Percentiles rank a stretch among this genome's conserved stretches.
phyloP scores from a whole-genome alignment of 1,140 invertebrate genomes.

The Thalassaphorura encarpata region DNA sequence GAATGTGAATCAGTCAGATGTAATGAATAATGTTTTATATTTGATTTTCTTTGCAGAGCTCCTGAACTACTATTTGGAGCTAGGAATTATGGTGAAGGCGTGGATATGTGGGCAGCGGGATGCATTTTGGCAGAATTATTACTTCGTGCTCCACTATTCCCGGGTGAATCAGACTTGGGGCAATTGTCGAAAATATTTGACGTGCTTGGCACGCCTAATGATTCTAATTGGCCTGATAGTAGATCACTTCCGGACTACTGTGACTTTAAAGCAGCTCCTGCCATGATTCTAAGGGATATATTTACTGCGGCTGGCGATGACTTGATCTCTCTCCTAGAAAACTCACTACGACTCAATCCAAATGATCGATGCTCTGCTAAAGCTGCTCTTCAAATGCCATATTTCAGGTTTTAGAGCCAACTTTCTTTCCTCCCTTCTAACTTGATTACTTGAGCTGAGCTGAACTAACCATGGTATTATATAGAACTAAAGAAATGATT shows the following conservation, averaged over 20 bases:
- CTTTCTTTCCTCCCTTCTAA: background rate
- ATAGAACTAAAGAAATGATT: too few relatives aligned
- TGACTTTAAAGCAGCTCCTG: conserved; percentile 75
- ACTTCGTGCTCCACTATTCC: conserved; percentile 82
- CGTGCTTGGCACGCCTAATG: conserved; percentile 79
- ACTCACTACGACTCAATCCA: conserved; percentile 75
- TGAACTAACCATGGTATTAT: too few relatives aligned
- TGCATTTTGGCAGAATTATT: conserved; percentile 96
- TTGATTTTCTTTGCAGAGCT: conserved; percentile 48
- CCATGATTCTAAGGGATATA: conserved; percentile 76
- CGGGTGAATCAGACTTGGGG: conserved; percentile 93
- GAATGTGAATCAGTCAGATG: too few relatives aligned
- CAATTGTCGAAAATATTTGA: conserved; percentile 92
- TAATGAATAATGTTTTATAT: conserved; percentile 1
- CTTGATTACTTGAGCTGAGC: too few relatives aligned
- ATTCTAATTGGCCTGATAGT: conserved; percentile 84
- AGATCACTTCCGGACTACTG: conserved; percentile 81
- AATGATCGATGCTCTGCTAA: conserved; percentile 68
- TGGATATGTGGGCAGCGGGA: conserved; percentile 99
- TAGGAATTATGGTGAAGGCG: conserved; percentile 81
- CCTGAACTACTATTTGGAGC: conserved; percentile 95
- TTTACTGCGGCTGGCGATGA: conserved; percentile 94
- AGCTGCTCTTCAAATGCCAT: conserved; percentile 68
- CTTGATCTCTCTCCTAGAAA: conserved; percentile 71
- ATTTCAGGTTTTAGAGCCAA: conserved; percentile 68